Evolutionary conservation across 2,797 vertebrate genomes (phyloP), one percentile per base, ranked within the genome.

Genomic region (Pogonophryne albipinna): DNA sequence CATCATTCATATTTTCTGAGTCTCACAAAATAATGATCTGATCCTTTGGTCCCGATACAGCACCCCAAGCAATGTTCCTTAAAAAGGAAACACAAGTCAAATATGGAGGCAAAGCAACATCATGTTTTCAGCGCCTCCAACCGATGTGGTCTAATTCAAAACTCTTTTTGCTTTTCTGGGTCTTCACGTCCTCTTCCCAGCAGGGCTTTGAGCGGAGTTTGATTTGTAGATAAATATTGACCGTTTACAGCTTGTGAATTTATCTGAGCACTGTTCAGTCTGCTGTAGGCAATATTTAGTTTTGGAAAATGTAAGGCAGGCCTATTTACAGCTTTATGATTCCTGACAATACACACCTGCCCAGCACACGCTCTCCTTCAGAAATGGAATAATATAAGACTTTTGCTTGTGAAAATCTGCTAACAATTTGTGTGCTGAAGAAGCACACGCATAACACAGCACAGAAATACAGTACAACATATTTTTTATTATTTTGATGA

Each of bases 261-360:
- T 49, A 45, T 66, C 55, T 10, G 38, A 65, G 45, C 23, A 20
- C 13, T 7, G 17, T 65, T 19, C 23, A 58, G 46, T 63, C 52
- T 56, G 41, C 63, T 65, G 19, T 1, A n/a, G 58, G 62, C 56
- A 17, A 15, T n/a, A 7, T 79, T 60, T 76, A 79, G 63, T 60
- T 83, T 60, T 73, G 65, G 50, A 76, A 80, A 74, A 41, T 72
- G 41, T n/a, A n/a, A n/a, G n/a, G 9, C 46, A 55, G 14, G 61
- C 62, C 55, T 61, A 57, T 70, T 31, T 66, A 38, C 20, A 57
- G 65, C 44, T 27, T 56, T 20, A 16, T 34, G 56, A 34, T 52
- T 59, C 59, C 23, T 46, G 38, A 46, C 1, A 4, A 52, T 10
- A 49, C 38, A 27, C 42, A 62, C 56, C 56, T 66, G 47, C 20